These are phyloP conservation scores for Microctenopoma steveboyesi DNA, from an alignment of 2,797 vertebrate genomes.

Conservation along the genomic window DNA sequence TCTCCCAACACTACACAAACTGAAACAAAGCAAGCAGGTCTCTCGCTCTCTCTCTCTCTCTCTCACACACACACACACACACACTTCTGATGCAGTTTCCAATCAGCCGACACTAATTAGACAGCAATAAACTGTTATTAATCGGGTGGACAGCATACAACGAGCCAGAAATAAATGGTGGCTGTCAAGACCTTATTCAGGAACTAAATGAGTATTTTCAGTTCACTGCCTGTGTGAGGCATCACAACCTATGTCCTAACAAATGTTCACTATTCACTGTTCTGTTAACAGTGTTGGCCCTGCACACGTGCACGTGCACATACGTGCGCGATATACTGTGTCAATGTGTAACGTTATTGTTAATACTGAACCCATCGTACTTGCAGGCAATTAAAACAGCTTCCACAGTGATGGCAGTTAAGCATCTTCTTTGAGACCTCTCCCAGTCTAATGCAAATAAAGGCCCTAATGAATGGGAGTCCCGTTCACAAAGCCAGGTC, in stretches of 20 bases:
- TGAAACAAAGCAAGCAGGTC: conserved; percentile 60
- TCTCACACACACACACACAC: background rate
- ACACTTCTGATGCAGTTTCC: conserved; percentile 84
- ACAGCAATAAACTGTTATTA: conserved; percentile 99
- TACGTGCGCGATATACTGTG: conserved; percentile 74
- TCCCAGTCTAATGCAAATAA: conserved; percentile 77
- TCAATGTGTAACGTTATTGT: conserved; percentile 83
- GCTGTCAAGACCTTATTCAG: conserved; percentile 96
- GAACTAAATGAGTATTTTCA: conserved; percentile 99
- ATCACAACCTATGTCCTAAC: conserved; percentile 93
- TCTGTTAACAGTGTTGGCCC: conserved; percentile 86
- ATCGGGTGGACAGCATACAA: conserved; percentile 96
- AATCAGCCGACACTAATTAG: conserved; percentile 97
- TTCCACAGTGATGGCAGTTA: conserved; percentile 73
- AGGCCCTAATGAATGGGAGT: conserved; percentile 84
- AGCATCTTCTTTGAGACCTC: conserved; percentile 81
- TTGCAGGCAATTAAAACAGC: conserved; percentile 86
- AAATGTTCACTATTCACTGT: conserved; percentile 97
- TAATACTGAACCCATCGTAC: conserved; percentile 82
- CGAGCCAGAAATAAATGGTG: conserved; percentile 97
- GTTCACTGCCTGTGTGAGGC: conserved; percentile 96
- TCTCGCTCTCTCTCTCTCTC: conserved; percentile 10
- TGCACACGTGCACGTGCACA: conserved; percentile 81
- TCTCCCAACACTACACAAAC: conserved; percentile 18
- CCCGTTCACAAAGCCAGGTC: conserved; percentile 84